These are phyloP conservation scores for Vireo altiloquus DNA, from an alignment of 2,113 vertebrate genomes.

Conservation along the genomic window DNA sequence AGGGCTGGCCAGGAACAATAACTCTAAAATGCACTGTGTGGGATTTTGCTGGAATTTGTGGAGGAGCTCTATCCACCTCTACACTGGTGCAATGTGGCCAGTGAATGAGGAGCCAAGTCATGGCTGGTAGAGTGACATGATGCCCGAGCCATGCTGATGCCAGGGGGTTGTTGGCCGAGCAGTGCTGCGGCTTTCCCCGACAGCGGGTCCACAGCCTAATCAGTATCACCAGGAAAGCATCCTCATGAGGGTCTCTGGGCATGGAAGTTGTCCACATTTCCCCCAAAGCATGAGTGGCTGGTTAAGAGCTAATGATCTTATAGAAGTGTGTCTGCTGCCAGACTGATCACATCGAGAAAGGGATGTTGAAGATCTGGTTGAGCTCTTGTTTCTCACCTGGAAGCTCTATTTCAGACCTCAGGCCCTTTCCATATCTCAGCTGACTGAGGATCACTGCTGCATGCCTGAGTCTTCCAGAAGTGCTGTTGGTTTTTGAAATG, in stretches of 20 bases:
- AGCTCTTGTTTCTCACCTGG: not conserved
- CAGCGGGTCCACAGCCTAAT: fast-evolving
- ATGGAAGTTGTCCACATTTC: not conserved
- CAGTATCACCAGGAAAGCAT: not conserved
- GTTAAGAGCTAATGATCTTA: not conserved
- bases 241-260: not conserved
- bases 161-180: not conserved
- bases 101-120: not conserved
- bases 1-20: not conserved
- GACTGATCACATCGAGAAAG: not conserved
- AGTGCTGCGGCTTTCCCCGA: not conserved
- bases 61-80: not conserved
- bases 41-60: not conserved
- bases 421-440: not conserved
- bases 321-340: not conserved
- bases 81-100: not conserved
- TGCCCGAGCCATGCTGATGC: fast-evolving
- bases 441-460: not conserved
- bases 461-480: not conserved
- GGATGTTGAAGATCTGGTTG: not conserved
- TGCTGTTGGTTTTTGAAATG: not conserved
- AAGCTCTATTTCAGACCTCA: not conserved
- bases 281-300: not conserved
- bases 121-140: not conserved
- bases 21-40: not conserved